Evolutionary conservation across 2,888 invertebrate genomes (phyloP).

Genomic region (Chironomus tentans): DNA sequence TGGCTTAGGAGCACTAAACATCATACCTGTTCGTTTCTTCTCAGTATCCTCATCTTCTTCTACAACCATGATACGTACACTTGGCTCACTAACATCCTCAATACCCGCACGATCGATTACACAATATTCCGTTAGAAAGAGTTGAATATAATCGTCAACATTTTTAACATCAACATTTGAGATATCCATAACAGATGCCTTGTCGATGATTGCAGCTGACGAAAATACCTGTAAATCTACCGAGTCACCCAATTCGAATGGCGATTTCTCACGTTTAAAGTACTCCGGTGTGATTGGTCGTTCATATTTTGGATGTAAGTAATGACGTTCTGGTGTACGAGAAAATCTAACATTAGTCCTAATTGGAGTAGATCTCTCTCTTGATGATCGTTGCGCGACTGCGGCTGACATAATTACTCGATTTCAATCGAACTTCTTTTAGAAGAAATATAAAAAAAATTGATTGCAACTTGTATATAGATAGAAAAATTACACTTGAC

Average conservation of each 20-base stretch:
- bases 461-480: background rate
- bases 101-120: slow-evolving; percentile 22
- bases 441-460: background rate
- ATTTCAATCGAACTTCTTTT: background rate
- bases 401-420: slow-evolving; percentile 2
- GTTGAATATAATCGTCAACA: slow-evolving; percentile 35
- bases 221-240: slow-evolving; percentile 39
- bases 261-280: slow-evolving; percentile 37
- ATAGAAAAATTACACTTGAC: background rate
- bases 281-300: background rate
- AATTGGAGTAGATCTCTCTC: slow-evolving; percentile 1
- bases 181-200: slow-evolving; percentile 43
- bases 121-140: slow-evolving; percentile 22
- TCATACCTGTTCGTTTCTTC: slow-evolving; percentile 30
- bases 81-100: slow-evolving; percentile 19
- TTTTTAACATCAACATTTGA: slow-evolving; percentile 44
- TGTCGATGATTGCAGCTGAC: slow-evolving; percentile 41
- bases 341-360: background rate
- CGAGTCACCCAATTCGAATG: slow-evolving; percentile 41
- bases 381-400: background rate
- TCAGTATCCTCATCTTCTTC: slow-evolving; percentile 31
- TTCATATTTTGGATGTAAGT: slow-evolving; percentile 1
- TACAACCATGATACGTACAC: slow-evolving; percentile 13
- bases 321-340: slow-evolving; percentile 13
- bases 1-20: slow-evolving; percentile 31